Percentiles rank a stretch among this genome's conserved stretches.
Conservation (phyloP, 2,113 vertebrate species). For the Narcine bancroftii region DNA sequence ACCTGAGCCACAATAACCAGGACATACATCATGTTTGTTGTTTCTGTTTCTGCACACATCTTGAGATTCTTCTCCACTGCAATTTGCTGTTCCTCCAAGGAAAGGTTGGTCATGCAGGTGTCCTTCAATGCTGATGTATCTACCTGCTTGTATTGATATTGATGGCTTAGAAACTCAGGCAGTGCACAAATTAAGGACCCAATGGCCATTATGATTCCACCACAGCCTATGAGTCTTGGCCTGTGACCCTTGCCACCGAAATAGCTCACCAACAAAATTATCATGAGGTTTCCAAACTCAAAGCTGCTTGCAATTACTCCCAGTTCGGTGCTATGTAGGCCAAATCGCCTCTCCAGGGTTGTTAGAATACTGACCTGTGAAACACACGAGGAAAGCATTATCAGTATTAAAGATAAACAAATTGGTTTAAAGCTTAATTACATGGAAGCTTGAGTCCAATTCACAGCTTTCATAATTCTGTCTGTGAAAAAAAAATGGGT, state of each 20-base stretch:
- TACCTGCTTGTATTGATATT: slow-evolving; percentile 38
- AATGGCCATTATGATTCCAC: slow-evolving; percentile 39
- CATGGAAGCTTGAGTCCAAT: background rate
- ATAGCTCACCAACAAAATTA: slow-evolving; percentile 39
- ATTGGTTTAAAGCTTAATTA: background rate
- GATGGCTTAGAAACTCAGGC: slow-evolving; percentile 39
- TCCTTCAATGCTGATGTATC: slow-evolving; percentile 33
- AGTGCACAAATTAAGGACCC: slow-evolving; percentile 39
- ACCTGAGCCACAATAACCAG: slow-evolving; percentile 38
- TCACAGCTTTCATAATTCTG: too few species aligned
- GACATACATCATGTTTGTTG: slow-evolving; percentile 39
- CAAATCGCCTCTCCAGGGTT: slow-evolving; percentile 38
- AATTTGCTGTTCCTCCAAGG: slow-evolving; percentile 4
- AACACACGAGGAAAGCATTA: background rate
- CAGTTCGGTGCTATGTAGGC: slow-evolving; percentile 36
- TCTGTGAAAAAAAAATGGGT: background rate
- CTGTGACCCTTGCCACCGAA: slow-evolving; percentile 40
- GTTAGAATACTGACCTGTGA: slow-evolving; percentile 39
- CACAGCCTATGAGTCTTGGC: slow-evolving; percentile 38
- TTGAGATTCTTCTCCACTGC: slow-evolving; percentile 21
- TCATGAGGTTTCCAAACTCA: slow-evolving; percentile 39
- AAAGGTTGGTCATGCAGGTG: slow-evolving; percentile 26
- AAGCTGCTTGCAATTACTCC: slow-evolving; percentile 39
- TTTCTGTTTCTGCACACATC: slow-evolving; percentile 37
- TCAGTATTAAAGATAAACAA: background rate